Percentiles rank a stretch among this genome's conserved stretches.
These are phyloP conservation scores for Netta rufina DNA, from an alignment of 2,797 vertebrate species.

Conservation along the genomic window DNA sequence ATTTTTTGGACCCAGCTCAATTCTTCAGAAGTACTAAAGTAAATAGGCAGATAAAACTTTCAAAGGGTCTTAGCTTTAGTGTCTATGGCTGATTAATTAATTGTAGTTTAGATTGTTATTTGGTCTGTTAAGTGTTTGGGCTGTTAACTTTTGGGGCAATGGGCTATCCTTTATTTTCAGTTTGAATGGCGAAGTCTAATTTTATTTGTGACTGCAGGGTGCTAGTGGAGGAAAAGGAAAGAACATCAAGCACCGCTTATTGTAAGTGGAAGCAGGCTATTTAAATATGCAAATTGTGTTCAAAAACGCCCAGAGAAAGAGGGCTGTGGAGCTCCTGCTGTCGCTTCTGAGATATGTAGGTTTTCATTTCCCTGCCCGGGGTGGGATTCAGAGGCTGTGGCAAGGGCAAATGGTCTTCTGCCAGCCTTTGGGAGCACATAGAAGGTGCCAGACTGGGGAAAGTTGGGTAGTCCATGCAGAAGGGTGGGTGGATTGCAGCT, in stretches of 20 bases:
- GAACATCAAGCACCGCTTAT: not conserved
- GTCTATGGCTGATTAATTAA: not conserved
- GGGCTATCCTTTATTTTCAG: not conserved
- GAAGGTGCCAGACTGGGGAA: not conserved
- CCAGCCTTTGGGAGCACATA: not conserved
- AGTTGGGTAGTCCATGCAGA: not conserved
- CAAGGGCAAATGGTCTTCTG: not conserved
- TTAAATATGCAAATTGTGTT: slow-evolving; percentile 29
- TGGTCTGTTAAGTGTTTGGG: not conserved
- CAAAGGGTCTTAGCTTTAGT: not conserved
- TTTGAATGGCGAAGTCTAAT: not conserved
- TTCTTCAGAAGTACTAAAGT: not conserved
- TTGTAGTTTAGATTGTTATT: not conserved
- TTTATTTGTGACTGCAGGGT: not conserved
- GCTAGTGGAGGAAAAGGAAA: not conserved
- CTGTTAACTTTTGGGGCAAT: not conserved
- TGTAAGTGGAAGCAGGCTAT: not conserved
- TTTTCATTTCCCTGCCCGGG: not conserved
- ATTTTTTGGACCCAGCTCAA: not conserved
- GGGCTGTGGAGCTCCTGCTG: not conserved
- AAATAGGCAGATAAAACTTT: not conserved
- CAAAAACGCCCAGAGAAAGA: not conserved
- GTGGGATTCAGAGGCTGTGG: not conserved
- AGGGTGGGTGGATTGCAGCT: not conserved
- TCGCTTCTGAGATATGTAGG: accelerated